phyloP scores from a whole-genome alignment of 2,797 vertebrate genomes.

The Poecilia gillii region DNA sequence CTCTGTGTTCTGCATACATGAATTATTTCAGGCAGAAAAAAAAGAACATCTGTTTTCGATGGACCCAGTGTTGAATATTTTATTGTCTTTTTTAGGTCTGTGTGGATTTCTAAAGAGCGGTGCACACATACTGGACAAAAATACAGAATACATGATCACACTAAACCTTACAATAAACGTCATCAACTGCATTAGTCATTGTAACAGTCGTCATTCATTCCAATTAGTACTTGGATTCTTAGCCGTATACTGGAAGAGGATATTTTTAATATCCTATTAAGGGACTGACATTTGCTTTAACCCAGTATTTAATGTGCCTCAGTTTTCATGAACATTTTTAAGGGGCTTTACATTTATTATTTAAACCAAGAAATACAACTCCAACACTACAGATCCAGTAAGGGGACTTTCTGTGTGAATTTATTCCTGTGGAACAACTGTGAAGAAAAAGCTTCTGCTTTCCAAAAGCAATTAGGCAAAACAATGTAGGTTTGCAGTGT shows the following conservation, averaged over 20 bases:
- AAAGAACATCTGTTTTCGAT: slow-evolving; percentile 15
- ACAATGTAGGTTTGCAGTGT: neutral
- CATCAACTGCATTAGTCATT: slow-evolving; percentile 84
- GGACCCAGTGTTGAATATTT: slow-evolving; percentile 39
- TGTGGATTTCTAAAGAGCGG: slow-evolving; percentile 71
- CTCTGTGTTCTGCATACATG: slow-evolving; percentile 5
- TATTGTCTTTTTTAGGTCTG: slow-evolving; percentile 40
- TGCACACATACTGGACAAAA: slow-evolving; percentile 74
- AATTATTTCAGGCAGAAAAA: slow-evolving; percentile 32
- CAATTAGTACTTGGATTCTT: slow-evolving; percentile 73
- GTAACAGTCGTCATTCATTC: slow-evolving; percentile 82
- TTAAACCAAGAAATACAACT: neutral
- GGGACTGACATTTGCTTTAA: slow-evolving; percentile 83
- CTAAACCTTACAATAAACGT: slow-evolving; percentile 87
- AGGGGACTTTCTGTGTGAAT: neutral
- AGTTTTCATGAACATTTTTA: slow-evolving; percentile 59
- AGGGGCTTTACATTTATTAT: no score
- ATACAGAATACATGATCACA: slow-evolving; percentile 81
- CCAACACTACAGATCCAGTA: neutral
- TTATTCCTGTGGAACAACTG: neutral
- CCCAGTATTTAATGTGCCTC: slow-evolving; percentile 76
- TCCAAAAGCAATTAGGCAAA: neutral
- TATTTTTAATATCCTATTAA: slow-evolving; percentile 86
- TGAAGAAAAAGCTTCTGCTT: neutral
- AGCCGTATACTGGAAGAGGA: slow-evolving; percentile 76